phyloP scores from a whole-genome alignment of 1,140 invertebrate species.

The Panulirus ornatus region DNA sequence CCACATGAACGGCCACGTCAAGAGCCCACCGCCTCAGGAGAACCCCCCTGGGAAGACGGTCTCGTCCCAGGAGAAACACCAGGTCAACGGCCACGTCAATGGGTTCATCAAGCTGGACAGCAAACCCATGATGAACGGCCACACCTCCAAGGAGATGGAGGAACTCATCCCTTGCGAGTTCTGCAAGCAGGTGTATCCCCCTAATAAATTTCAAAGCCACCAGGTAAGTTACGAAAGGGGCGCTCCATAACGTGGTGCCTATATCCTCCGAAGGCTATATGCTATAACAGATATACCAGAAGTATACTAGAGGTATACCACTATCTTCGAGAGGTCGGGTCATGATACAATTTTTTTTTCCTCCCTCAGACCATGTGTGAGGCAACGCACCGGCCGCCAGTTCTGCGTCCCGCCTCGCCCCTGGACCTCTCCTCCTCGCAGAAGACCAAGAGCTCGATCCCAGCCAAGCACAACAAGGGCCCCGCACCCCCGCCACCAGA shows the following conservation, averaged over 20 bases:
- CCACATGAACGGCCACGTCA: conserved; percentile 35
- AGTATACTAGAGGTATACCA: no score
- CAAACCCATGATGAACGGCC: conserved; percentile 71
- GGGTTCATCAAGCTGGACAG: conserved; percentile 71
- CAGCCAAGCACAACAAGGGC: conserved; percentile 62
- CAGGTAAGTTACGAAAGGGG: conserved; percentile 48
- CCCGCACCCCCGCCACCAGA: conserved; percentile 50
- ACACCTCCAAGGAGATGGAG: not conserved
- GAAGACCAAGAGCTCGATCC: conserved; percentile 48
- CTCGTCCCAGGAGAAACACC: not conserved
- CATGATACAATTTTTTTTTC: not conserved
- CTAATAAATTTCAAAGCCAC: conserved; percentile 72
- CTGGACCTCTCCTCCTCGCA: conserved; percentile 34
- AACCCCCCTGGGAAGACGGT: not conserved
- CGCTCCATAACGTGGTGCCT: no score
- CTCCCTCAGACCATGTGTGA: conserved; percentile 65
- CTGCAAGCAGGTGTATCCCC: conserved; percentile 70
- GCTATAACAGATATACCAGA: no score
- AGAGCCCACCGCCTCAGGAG: conserved; percentile 21
- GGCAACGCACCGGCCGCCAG: conserved; percentile 34
- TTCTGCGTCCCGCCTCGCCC: conserved; percentile 44
- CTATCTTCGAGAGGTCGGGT: not conserved
- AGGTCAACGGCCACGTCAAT: conserved; percentile 22
- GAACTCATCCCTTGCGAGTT: conserved; percentile 67
- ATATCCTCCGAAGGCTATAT: no score